Base-by-base conservation (phyloP, 2,888 invertebrate genomes). In the Phyllotreta cruciferae region DNA sequence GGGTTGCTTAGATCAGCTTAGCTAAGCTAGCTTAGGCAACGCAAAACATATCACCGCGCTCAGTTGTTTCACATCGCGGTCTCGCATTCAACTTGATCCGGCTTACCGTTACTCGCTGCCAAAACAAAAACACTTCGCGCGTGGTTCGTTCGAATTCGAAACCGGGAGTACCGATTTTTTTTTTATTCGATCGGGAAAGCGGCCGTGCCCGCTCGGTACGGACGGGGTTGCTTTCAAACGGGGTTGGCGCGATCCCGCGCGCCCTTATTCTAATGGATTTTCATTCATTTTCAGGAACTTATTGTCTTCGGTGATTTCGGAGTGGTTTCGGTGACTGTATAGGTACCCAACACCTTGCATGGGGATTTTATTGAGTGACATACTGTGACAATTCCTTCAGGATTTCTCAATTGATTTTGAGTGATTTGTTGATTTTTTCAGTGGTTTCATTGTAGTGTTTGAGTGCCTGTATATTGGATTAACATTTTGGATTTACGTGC, bases 1-100 rank as follows among this genome's bases (percentile, higher is more conserved):
- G 69, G 63, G 65, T 37, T 70, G 76, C 76, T 78, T 78, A 78
- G 78, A 75, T 74, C 72, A 70, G 75, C 75, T 77, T 75, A 75
- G 75, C 74, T 76, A 77, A 78, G 77, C 77, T 70, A 71, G 66
- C 67, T 66, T 68, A 68, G 66, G 68, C 63, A 61, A 65, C 61
- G 64, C 64, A 60, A 69, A 63, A 64, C 62, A 62, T 60, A 66
- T 60, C 62, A 58, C 42, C 53, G 60, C 55, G 62, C 57, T 67
- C 69, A 67, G 69, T 66, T 66, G 67, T 69, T 65, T 69, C 64
- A 67, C 63, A 64, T 65, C 66, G 68, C 68, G 68, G 57, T 56
- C 54, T 60, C 56, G 57, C 61, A 56, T 45, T 62, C 49, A 13
- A 53, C 63, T 52, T 60, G 57, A 60, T 56, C 60, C 44, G 54